These are phyloP conservation scores for Pachypanchax playfairii DNA, from an alignment of 2,113 vertebrate genomes.

Conservation along the genomic window DNA sequence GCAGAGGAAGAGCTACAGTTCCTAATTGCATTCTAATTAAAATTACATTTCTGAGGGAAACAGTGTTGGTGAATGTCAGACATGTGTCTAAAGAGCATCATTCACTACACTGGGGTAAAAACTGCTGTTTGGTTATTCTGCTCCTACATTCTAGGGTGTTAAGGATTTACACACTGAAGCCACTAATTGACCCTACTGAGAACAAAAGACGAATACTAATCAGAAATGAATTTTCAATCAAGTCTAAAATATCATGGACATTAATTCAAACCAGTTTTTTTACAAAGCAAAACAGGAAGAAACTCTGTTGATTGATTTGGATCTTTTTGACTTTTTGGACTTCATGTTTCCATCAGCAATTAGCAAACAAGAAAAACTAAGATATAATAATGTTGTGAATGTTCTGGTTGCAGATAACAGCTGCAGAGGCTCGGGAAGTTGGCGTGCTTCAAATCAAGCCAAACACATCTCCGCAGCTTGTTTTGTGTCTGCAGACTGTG, in stretches of 20 bases:
- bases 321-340: slow-evolving; percentile 23
- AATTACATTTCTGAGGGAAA: slow-evolving; percentile 73
- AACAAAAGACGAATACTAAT: slow-evolving; percentile 71
- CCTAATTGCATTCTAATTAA: slow-evolving; percentile 79
- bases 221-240: slow-evolving; percentile 69
- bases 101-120: slow-evolving; percentile 50
- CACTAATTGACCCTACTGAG: slow-evolving; percentile 68
- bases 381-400: slow-evolving; percentile 42
- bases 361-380: slow-evolving; percentile 5
- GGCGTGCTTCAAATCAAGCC: slow-evolving; percentile 49
- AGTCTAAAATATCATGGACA: slow-evolving; percentile 48
- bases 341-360: slow-evolving; percentile 34
- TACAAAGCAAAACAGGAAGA: slow-evolving; percentile 4
- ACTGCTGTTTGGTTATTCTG: slow-evolving; percentile 69
- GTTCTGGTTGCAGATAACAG: slow-evolving; percentile 42
- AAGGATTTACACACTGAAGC: slow-evolving; percentile 50
- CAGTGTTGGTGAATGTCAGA: slow-evolving; percentile 74
- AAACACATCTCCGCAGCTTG: slow-evolving; percentile 44
- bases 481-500: slow-evolving; percentile 47
- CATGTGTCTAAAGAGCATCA: slow-evolving; percentile 67
- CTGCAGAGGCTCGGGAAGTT: slow-evolving; percentile 56
- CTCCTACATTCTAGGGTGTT: slow-evolving; percentile 45
- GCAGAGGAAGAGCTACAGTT: slow-evolving; percentile 35
- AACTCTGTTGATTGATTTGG: slow-evolving; percentile 40
- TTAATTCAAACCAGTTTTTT: slow-evolving; percentile 33